Evolutionary conservation across 2,113 vertebrate species (phyloP).

Genomic region (Dendrocopos noguchii): DNA sequence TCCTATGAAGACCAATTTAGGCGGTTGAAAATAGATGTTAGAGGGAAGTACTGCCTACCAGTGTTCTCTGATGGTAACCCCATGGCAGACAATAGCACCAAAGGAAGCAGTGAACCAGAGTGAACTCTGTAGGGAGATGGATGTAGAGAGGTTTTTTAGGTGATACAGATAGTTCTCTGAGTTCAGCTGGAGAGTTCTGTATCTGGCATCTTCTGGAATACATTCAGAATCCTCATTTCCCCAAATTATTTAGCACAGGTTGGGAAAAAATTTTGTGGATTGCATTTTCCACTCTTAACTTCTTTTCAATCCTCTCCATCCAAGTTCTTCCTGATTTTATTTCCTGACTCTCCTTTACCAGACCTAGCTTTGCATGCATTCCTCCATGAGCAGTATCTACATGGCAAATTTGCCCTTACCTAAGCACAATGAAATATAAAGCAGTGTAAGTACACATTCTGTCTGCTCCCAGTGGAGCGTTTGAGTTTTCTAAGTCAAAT

Average conservation of each 20-base stretch:
- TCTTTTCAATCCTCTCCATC: not conserved
- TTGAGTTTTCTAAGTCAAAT: not conserved
- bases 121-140: conserved; percentile 69
- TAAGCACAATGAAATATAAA: not conserved
- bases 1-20: conserved; percentile 85
- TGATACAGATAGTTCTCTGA: conserved; percentile 59
- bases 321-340: not conserved
- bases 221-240: conserved; percentile 7
- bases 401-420: not conserved
- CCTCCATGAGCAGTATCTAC: not conserved
- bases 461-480: not conserved
- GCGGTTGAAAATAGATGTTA: conserved; percentile 80
- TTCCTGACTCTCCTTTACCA: not conserved
- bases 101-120: conserved; percentile 71
- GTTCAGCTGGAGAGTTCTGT: conserved; percentile 49
- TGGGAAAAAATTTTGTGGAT: not conserved
- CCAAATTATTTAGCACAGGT: not conserved
- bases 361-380: not conserved
- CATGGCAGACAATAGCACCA: conserved; percentile 77
- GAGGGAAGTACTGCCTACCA: conserved; percentile 80
- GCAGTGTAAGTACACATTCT: not conserved
- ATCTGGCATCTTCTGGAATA: conserved; percentile 37
- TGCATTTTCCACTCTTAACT: not conserved
- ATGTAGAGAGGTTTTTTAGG: conserved; percentile 63
- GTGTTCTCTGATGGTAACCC: conserved; percentile 77